Conservation (phyloP, 2,797 vertebrate species). For the Martes flavigula region DNA sequence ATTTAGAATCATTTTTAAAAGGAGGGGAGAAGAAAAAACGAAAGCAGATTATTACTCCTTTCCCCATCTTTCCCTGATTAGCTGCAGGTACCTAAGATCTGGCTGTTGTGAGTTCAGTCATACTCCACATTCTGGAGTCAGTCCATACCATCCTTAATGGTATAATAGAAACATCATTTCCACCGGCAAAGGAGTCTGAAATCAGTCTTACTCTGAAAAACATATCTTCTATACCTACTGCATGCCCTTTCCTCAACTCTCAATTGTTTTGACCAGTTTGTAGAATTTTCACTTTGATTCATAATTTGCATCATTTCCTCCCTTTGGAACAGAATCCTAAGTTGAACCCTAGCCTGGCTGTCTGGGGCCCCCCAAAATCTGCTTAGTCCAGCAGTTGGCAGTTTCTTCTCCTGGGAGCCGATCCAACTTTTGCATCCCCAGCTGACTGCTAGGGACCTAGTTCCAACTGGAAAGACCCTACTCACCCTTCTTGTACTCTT, state of each 20-base stretch:
- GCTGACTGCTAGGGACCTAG: background rate
- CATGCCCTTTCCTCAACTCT: background rate
- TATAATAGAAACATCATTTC: background rate
- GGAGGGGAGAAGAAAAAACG: background rate
- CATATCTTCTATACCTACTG: background rate
- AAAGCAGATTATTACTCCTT: background rate
- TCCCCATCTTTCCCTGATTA: background rate
- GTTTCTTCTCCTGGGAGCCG: background rate
- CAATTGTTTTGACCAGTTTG: background rate
- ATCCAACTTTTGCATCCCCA: background rate
- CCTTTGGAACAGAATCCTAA: conserved; percentile 38
- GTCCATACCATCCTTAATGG: background rate
- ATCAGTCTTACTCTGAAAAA: conserved; percentile 25
- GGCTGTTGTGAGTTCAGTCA: background rate
- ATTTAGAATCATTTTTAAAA: background rate
- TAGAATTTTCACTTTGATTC: conserved; percentile 41
- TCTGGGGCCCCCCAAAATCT: background rate
- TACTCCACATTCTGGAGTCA: background rate
- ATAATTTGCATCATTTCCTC: conserved; percentile 23
- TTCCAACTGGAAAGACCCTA: conserved; percentile 4
- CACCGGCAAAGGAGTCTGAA: background rate
- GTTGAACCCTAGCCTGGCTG: background rate
- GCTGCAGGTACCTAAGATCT: background rate
- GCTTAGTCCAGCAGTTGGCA: conserved; percentile 3
- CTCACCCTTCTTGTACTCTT: background rate